Conservation (phyloP, 2,113 vertebrate genomes). For the Tor tambroides region DNA sequence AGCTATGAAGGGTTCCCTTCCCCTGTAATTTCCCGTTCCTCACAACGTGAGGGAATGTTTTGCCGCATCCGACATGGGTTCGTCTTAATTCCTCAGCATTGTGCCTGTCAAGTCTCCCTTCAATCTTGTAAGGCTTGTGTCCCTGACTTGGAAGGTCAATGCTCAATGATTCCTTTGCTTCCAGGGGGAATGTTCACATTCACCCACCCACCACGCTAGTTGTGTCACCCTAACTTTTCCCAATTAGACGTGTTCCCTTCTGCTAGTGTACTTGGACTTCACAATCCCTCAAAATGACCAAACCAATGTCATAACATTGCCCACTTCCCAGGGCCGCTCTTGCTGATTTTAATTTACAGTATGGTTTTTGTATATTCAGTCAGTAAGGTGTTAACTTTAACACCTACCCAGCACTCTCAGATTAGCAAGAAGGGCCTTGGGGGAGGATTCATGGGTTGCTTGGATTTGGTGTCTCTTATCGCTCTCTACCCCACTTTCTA, state of each 20-base stretch:
- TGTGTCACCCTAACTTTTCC: conserved; percentile 54
- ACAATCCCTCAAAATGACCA: conserved; percentile 33
- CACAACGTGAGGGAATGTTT: conserved; percentile 53
- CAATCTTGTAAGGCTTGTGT: conserved; percentile 75
- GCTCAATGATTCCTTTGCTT: conserved; percentile 43
- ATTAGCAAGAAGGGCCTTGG: conserved; percentile 39
- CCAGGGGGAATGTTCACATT: conserved; percentile 43
- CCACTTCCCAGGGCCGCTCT: conserved; percentile 44
- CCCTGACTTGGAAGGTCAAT: conserved; percentile 59
- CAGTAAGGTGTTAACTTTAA: neutral
- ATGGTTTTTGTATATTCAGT: neutral
- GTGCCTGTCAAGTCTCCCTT: conserved; percentile 71
- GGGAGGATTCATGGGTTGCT: conserved; percentile 48
- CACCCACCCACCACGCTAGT: conserved; percentile 35
- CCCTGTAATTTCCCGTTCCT: conserved; percentile 69
- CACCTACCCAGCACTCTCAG: neutral
- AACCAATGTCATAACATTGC: conserved; percentile 41
- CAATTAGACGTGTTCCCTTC: conserved; percentile 53
- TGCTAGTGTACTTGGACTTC: conserved; percentile 37
- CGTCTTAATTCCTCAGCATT: conserved; percentile 73
- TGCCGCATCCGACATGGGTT: conserved; percentile 49
- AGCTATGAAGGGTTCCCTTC: conserved; percentile 79
- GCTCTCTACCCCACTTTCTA: conserved; percentile 69
- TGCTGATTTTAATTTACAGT: conserved; percentile 11
- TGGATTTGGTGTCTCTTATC: conserved; percentile 52